Base-by-base conservation (phyloP, 2,888 invertebrate species). In the Lithophane leautieri region DNA sequence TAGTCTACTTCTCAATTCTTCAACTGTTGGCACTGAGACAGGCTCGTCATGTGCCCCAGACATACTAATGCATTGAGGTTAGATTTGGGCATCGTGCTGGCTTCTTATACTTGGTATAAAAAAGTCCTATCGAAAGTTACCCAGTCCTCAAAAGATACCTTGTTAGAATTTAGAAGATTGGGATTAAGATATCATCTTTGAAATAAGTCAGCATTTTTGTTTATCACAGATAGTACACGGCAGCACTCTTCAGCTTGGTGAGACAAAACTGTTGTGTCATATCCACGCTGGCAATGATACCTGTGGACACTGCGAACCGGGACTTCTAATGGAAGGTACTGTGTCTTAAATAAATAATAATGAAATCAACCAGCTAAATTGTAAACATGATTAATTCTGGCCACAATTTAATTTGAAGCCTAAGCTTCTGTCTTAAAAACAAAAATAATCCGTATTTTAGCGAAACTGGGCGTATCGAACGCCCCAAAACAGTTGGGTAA, bases 221-320 rank as follows among this genome's bases (percentile, higher is more conserved):
- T 12, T 72, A 9, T 78, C 81, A 12, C 76, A 97, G 97, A 92
- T 97, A 12, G 92, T 95, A 2, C 98, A 98, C 89, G 98, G 97
- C 19, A 98, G 98, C 89, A 94, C 95, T 3, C 89, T 98, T 69
- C 97, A 97, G 89, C 87, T 98, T 60, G 98, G 98, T 0, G 97
- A 97, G 79, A 98, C 98, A 0, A 97, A 97, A 86, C 93, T 99
- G 0, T 91, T 98, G 8, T 98, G 99, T 89, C 99, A 99, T 90
- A 97, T 99, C 79, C 99, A 99, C 91, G 97, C 97, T 6, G 99
- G 99, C 0, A 97, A 97, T 82, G 98, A 98, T 88, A 99, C 99
- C 0, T 99, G 99, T 91, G 98, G 98, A 0, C 97, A 98, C 80
- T 99, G 99, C 94, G 99, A 99, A 92, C 99, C 99, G 0, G 99